Conservation (phyloP, 2,797 vertebrate genomes). For the Tachyglossus aculeatus region DNA sequence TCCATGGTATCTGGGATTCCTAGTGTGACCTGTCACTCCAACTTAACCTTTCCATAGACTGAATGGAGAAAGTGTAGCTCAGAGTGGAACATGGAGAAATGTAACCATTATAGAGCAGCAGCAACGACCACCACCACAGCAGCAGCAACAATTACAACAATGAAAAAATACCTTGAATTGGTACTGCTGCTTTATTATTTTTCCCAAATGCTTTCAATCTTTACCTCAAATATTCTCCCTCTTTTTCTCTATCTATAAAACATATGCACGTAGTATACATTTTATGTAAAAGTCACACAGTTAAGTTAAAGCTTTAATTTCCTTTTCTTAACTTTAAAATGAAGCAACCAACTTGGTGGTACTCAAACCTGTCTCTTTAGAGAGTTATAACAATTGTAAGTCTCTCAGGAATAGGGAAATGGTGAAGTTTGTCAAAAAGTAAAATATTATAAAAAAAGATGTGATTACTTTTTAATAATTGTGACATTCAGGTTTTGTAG, state of each 20-base stretch:
- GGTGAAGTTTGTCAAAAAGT: constrained; percentile 47
- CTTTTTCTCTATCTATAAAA: background rate
- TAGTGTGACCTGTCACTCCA: no score
- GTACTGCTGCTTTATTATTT: no score
- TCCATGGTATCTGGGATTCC: no score
- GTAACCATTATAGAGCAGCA: no score
- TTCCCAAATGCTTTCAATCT: no score
- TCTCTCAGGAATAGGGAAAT: constrained; percentile 34
- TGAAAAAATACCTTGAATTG: no score
- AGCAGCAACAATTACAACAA: no score
- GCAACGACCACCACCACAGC: no score
- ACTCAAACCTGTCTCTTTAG: constrained; percentile 35
- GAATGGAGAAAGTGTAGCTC: no score
- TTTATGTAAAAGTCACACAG: constrained; percentile 16
- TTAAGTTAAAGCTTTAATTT: constrained; percentile 34
- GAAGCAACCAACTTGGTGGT: constrained; percentile 11
- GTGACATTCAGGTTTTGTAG: constrained; percentile 12
- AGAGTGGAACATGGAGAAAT: no score
- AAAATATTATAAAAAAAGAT: constrained; percentile 18
- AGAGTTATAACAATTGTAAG: constrained; percentile 51
- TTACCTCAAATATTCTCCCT: no score
- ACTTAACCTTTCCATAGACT: no score
- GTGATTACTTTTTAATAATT: constrained; percentile 47
- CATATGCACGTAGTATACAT: background rate
- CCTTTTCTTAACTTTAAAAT: constrained; percentile 28